Evolutionary conservation across 2,797 vertebrate species (phyloP), one percentile per base, ranked within the genome.

Genomic region (Leptodactylus fallax): DNA sequence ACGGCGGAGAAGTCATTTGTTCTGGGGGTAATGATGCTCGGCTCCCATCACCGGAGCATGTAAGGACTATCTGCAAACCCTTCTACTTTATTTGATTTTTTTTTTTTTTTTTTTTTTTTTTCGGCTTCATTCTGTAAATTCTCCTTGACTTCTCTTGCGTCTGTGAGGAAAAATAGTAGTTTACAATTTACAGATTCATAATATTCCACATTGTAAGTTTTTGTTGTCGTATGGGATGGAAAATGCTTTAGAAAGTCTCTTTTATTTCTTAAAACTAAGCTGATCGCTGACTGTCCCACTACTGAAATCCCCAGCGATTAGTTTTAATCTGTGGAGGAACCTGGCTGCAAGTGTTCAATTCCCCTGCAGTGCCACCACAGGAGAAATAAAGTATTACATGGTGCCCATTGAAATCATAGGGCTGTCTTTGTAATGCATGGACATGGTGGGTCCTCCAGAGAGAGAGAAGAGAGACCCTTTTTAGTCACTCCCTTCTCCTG

Each of bases 21-120:
- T 74, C 49, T 74, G 55, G 13, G 27, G 69, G 82, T 84, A 84
- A 84, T 84, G 82, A 74, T 72, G 23, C 82, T 84, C 67, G 3
- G 27, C 53, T 74, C 3, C 55, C 65, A 65, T 85, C 56, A 65
- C n/a, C 74, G 7, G 74, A 63, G 56, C 83, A 27, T 25, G 23
- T 85, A 77, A n/a, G 13, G 45, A 51, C 71, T 21, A 78, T 78
- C 45, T 49, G 45, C 51, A 78, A 85, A 85, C 7, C 47, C 47
- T 78, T 25, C 17, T 7, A 63, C 58, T 36, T 51, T 21, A 49
- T 77, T 85, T 27, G 36, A 36, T 36, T 36, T 36, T 36, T 36
- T 2, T 36, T 36, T 36, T 36, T 36, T 36, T 36, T n/a, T n/a
- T n/a, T n/a, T 45, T 0, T 72, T 76, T 51, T 78, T 76, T 65